These are phyloP conservation scores for Litocranius walleri DNA, from an alignment of 2,113 vertebrate genomes.

Conservation along the genomic window DNA sequence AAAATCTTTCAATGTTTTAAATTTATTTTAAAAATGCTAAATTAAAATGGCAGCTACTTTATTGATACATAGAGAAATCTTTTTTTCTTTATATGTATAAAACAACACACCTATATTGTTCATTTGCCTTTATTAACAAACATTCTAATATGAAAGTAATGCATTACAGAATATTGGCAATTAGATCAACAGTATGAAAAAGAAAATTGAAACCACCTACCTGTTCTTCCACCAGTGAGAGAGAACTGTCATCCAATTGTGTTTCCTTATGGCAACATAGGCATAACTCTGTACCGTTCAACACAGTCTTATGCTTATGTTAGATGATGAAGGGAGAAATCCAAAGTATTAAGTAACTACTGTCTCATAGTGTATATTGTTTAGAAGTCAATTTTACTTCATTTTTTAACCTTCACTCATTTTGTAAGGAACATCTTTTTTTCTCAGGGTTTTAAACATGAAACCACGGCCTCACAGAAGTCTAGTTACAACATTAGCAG, in stretches of 20 bases:
- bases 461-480: neutral
- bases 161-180: neutral
- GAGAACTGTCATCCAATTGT: neutral
- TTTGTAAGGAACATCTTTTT: neutral
- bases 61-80: neutral
- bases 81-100: neutral
- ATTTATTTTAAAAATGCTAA: conserved; percentile 5
- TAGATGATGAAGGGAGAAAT: neutral
- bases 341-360: neutral
- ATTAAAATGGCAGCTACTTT: neutral
- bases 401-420: neutral
- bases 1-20: neutral
- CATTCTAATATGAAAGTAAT: neutral
- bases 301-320: neutral
- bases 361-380: neutral
- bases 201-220: neutral
- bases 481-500: neutral
- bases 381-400: neutral
- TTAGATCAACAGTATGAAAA: neutral
- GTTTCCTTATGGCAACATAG: neutral
- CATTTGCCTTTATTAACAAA: neutral
- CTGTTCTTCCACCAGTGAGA: neutral
- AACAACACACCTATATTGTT: neutral
- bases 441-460: neutral
- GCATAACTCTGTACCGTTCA: neutral